Conservation (phyloP, 2,888 invertebrate genomes). For the Thymelicus acteon region DNA sequence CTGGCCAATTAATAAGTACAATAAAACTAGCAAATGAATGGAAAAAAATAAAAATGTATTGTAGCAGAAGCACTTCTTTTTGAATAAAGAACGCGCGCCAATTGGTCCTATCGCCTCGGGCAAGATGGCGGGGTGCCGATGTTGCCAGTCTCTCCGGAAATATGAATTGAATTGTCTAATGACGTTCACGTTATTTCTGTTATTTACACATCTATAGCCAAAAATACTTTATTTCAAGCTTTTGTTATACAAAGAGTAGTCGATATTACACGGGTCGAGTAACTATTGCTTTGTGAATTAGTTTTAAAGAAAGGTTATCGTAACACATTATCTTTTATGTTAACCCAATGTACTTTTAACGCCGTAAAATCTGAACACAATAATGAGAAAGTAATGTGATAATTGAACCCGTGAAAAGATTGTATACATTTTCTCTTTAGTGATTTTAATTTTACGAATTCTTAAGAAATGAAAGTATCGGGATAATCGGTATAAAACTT, state of each 20-base stretch:
- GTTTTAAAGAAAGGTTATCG: conserved; percentile 4
- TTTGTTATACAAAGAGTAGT: not conserved
- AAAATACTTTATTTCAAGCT: not conserved
- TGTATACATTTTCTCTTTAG: conserved; percentile 17
- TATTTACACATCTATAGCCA: conserved; percentile 14
- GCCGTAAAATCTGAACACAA: conserved; percentile 14
- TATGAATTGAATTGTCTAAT: conserved; percentile 75
- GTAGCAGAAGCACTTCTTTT: conserved; percentile 63
- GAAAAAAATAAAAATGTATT: conserved; percentile 66
- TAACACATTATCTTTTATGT: conserved; percentile 8
- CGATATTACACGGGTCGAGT: not conserved
- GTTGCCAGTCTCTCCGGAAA: conserved; percentile 75
- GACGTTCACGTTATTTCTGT: conserved; percentile 49
- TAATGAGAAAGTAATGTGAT: conserved; percentile 22
- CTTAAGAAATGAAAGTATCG: conserved; percentile 7
- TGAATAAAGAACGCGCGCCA: conserved; percentile 72
- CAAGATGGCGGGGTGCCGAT: conserved; percentile 78
- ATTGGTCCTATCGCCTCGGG: conserved; percentile 77
- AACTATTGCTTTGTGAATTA: not conserved
- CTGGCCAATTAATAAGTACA: conserved; percentile 66
- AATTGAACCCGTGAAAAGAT: conserved; percentile 20
- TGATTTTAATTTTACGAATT: conserved; percentile 25
- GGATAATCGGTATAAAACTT: not conserved
- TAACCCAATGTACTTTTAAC: not conserved
- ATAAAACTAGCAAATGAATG: conserved; percentile 59